A percentile compares a stretch with the other conserved stretches of the same genome.
Evolutionary conservation across 2,113 vertebrate genomes (phyloP).

Genomic region (Calidris pygmaea): DNA sequence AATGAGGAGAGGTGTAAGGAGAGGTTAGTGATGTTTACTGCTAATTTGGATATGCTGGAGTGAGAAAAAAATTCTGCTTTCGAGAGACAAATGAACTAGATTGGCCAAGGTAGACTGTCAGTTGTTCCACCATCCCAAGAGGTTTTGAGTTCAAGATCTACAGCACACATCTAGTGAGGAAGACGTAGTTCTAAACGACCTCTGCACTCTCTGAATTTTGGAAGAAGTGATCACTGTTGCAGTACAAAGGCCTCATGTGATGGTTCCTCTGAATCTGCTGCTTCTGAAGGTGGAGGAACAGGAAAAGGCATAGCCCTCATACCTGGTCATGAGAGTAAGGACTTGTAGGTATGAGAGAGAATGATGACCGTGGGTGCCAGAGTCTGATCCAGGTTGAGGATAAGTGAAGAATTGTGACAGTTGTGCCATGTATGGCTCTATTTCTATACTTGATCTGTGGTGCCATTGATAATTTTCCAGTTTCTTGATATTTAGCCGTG

Average conservation of each 20-base stretch:
- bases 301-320: not conserved
- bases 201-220: not conserved
- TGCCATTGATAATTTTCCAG: not conserved
- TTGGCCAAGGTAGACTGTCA: not conserved
- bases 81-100: not conserved
- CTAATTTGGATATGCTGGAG: not conserved
- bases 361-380: fast-evolving
- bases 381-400: not conserved
- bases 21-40: not conserved
- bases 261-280: not conserved
- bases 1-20: not conserved
- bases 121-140: not conserved
- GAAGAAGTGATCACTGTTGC: not conserved
- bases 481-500: not conserved
- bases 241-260: not conserved
- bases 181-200: not conserved
- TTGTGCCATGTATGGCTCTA: not conserved
- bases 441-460: not conserved
- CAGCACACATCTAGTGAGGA: not conserved
- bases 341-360: not conserved
- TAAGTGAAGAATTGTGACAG: not conserved
- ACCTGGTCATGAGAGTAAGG: not conserved
- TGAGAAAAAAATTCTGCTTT: not conserved
- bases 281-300: not conserved
- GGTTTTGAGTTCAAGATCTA: not conserved